These are phyloP conservation scores for Gnathonemus echidnorhynchus DNA, from an alignment of 2,113 vertebrate species.

Conservation along the genomic window DNA sequence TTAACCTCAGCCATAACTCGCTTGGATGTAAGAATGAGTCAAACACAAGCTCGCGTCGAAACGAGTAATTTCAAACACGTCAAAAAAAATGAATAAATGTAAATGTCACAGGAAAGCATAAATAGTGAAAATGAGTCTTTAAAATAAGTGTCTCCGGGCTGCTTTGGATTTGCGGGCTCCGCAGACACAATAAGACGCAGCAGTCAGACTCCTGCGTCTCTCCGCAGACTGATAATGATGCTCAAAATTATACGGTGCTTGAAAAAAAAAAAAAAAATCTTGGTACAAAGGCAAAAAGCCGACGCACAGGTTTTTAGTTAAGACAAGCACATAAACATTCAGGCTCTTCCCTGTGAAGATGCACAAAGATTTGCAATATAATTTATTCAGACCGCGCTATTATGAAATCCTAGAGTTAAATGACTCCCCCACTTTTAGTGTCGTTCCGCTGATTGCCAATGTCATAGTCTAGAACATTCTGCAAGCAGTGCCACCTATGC, in stretches of 20 bases:
- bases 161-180: neutral
- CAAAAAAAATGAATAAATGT: neutral
- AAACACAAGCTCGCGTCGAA: neutral
- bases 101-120: neutral
- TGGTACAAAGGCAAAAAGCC: neutral
- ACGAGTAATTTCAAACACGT: neutral
- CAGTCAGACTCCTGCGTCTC: slow-evolving; percentile 6
- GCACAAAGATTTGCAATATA: neutral
- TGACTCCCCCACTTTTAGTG: neutral
- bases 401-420: neutral
- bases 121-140: slow-evolving; percentile 14
- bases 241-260: slow-evolving; percentile 21
- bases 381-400: neutral
- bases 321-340: slow-evolving; percentile 4
- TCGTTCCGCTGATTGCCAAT: neutral
- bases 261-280: neutral
- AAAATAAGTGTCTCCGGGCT: neutral
- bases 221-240: slow-evolving; percentile 12
- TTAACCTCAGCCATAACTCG: neutral
- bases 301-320: neutral
- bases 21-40: neutral
- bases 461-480: neutral
- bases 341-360: neutral
- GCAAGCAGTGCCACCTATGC: neutral
- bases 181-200: slow-evolving; percentile 9